Conservation (phyloP, 37 sponge, comb jelly and placozoan genomes). For the Chondrilla cf. caribensis region DNA sequence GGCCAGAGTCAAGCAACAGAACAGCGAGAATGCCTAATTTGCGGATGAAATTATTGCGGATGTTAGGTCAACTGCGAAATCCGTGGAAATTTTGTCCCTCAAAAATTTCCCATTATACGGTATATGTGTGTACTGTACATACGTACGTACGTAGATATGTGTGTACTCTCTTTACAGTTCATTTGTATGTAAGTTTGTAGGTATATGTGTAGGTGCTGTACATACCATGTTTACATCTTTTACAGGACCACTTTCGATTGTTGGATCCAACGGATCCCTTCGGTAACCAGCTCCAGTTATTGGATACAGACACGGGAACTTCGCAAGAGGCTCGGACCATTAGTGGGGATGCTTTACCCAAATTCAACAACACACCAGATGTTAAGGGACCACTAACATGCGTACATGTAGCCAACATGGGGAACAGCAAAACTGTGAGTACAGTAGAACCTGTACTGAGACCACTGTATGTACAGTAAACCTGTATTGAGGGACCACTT, state of each 20-base stretch:
- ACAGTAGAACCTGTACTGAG: background rate
- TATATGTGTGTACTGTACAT: no score
- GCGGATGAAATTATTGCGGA: no score
- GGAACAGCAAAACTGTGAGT: background rate
- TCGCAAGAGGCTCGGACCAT: conserved; percentile 1
- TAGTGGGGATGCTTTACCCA: background rate
- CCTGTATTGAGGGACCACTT: no score
- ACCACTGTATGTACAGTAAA: no score
- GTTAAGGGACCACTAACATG: conserved; percentile 14
- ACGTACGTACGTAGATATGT: no score
- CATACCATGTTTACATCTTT: background rate
- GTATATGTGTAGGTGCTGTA: background rate
- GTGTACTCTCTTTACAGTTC: no score
- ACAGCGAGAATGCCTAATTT: no score
- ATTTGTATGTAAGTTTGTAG: no score
- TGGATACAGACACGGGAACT: conserved; percentile 14
- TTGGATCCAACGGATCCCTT: conserved; percentile 13
- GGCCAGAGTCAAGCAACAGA: no score
- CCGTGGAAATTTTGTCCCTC: no score
- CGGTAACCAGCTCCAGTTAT: conserved; percentile 23
- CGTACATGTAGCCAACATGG: conserved; percentile 30
- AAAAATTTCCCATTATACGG: no score
- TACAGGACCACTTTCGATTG: conserved; percentile 12
- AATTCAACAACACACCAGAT: background rate
- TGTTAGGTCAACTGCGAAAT: no score